Percentiles rank a stretch among this genome's conserved stretches.
These are phyloP conservation scores for Takifugu rubripes DNA, from an alignment of 2,797 vertebrate genomes.

Conservation along the genomic window DNA sequence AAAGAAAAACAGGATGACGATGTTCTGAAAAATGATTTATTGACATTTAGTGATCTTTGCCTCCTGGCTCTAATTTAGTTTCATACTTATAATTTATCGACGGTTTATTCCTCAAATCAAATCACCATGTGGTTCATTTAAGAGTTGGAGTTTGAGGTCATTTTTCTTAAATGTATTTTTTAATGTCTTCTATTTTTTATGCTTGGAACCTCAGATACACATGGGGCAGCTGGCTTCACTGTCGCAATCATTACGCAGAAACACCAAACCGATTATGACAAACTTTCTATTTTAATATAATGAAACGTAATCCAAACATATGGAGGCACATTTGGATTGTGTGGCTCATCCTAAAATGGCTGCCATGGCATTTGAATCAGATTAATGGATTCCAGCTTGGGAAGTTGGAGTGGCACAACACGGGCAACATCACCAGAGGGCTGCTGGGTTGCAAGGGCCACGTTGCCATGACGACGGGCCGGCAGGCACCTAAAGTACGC, in stretches of 20 bases:
- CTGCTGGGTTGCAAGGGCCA: conserved; percentile 31
- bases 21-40: not conserved
- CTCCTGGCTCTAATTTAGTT: not conserved
- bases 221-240: not conserved
- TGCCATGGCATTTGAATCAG: conserved; percentile 24
- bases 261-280: too few relatives aligned
- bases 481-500: conserved; percentile 53
- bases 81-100: not conserved
- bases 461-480: conserved; percentile 53
- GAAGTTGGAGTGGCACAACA: conserved; percentile 36
- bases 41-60: not conserved
- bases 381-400: conserved; percentile 19
- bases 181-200: not conserved
- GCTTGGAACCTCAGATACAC: conserved; percentile 26
- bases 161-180: not conserved
- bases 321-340: not conserved
- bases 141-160: not conserved
- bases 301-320: not conserved
- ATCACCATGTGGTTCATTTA: not conserved
- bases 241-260: not conserved
- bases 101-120: not conserved
- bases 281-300: too few relatives aligned
- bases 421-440: conserved; percentile 24
- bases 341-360: conserved; percentile 39
- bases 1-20: not conserved